A percentile compares a stretch with the other conserved stretches of the same genome.
These are phyloP conservation scores for Macroglossus sobrinus DNA, from an alignment of 2,113 vertebrate genomes.

Conservation along the genomic window DNA sequence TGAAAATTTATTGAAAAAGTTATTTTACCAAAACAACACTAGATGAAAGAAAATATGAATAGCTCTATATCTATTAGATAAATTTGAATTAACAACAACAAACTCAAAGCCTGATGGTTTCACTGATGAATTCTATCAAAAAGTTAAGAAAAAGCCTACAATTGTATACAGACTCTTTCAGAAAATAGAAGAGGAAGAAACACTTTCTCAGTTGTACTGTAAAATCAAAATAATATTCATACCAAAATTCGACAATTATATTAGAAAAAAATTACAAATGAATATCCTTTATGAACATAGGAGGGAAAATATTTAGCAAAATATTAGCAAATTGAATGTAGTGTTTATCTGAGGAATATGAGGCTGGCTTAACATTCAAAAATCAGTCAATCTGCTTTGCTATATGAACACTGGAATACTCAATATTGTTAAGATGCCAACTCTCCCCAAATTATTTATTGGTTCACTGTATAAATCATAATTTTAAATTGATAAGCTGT, in stretches of 20 bases:
- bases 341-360: background rate
- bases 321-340: background rate
- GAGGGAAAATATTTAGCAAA: background rate
- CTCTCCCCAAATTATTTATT: background rate
- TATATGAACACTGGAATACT: background rate
- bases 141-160: background rate
- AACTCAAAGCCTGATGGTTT: constrained; percentile 25
- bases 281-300: background rate
- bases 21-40: background rate
- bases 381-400: background rate
- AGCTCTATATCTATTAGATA: background rate
- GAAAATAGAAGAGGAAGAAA: background rate
- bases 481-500: background rate
- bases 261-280: background rate
- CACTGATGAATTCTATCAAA: background rate
- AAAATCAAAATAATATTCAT: background rate
- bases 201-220: background rate
- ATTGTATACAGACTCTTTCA: background rate
- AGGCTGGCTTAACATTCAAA: background rate
- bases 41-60: background rate
- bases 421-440: background rate
- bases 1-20: background rate
- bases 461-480: background rate
- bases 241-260: background rate
- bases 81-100: background rate